phyloP scores from a whole-genome alignment of 2,113 vertebrate species.

The Caranx ignobilis region DNA sequence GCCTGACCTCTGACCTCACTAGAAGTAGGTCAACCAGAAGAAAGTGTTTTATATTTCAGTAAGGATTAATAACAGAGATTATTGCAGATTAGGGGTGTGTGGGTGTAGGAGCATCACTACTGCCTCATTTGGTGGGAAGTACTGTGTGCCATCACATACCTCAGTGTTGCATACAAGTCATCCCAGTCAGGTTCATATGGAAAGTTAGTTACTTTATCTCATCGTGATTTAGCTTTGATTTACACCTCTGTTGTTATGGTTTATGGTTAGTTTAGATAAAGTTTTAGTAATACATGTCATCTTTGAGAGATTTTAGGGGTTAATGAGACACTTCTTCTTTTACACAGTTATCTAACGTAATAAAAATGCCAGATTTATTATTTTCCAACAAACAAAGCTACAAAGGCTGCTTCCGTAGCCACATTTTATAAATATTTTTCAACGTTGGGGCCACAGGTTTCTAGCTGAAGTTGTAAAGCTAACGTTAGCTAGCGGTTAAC shows the following conservation, averaged over 20 bases:
- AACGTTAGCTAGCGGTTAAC: constrained; percentile 61
- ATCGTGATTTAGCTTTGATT: background rate
- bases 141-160: background rate
- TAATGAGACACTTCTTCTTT: background rate
- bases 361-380: background rate
- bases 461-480: constrained; percentile 54
- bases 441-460: constrained; percentile 25
- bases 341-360: background rate
- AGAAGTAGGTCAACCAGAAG: background rate
- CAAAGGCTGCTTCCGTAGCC: background rate
- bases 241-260: background rate
- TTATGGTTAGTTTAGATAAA: background rate
- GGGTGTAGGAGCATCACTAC: constrained; percentile 2
- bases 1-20: constrained; percentile 27
- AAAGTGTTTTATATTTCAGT: background rate
- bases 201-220: background rate
- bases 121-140: background rate
- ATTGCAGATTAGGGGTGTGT: constrained; percentile 1
- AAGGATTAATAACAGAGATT: constrained; percentile 16
- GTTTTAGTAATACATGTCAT: background rate
- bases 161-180: background rate
- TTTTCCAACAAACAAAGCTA: background rate
- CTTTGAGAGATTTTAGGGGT: background rate
- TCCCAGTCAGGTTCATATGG: background rate
- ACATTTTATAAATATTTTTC: background rate